Conservation (phyloP, 2,797 vertebrate species). For the Liparis tanakae region DNA sequence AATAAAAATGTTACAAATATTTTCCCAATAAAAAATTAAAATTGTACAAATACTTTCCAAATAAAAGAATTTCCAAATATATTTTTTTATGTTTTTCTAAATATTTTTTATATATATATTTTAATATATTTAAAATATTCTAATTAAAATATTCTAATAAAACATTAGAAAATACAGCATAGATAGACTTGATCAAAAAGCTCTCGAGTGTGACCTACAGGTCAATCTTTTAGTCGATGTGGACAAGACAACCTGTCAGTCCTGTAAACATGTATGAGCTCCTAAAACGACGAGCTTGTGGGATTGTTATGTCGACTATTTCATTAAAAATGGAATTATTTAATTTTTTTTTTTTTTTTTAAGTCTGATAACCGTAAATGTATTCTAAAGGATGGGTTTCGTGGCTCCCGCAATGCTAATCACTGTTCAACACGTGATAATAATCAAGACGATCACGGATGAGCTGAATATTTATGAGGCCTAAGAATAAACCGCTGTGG, state of each 20-base stretch:
- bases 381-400: constrained; percentile 25
- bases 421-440: constrained; percentile 68
- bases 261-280: no score
- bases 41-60: no score
- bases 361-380: constrained; percentile 3
- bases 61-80: no score
- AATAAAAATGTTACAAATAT: no score
- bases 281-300: background rate
- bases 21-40: no score
- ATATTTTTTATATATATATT: no score
- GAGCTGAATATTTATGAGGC: constrained; percentile 70
- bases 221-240: background rate
- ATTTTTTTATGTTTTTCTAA: no score
- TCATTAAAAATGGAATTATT: constrained; percentile 7
- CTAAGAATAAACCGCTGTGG: constrained; percentile 42
- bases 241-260: background rate
- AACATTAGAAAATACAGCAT: background rate
- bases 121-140: no score
- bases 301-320: background rate
- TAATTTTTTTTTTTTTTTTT: background rate
- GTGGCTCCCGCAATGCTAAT: constrained; percentile 58
- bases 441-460: constrained; percentile 70
- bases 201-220: background rate
- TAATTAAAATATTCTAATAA: no score
- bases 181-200: background rate